These are phyloP conservation scores for Operophtera brumata DNA, from an alignment of 2,888 invertebrate species.

Conservation along the genomic window DNA sequence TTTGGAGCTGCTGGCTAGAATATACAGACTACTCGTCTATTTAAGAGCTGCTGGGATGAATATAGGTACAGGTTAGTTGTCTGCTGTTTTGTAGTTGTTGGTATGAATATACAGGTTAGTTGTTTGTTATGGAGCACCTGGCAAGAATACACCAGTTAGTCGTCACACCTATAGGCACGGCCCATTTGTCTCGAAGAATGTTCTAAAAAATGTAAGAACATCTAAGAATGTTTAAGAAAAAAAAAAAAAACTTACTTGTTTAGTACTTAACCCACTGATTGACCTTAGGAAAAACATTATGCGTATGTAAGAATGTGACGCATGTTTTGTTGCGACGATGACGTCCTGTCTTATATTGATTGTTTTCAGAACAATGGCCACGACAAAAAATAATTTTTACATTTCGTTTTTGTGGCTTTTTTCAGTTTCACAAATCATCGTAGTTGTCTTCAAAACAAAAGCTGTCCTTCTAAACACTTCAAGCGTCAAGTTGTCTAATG, in stretches of 20 bases:
- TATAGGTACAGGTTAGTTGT: background rate
- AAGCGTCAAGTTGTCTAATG: background rate
- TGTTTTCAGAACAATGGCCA: background rate
- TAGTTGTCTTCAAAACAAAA: background rate
- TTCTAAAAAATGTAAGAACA: no score
- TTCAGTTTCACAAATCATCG: background rate
- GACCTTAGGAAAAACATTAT: background rate
- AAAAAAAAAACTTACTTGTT: background rate
- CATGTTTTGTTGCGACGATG: background rate
- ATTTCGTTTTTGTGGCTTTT: background rate
- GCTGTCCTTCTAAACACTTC: background rate
- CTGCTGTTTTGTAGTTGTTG: background rate
- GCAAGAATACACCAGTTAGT: no score
- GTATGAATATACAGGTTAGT: background rate
- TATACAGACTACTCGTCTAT: background rate
- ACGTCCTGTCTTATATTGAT: background rate
- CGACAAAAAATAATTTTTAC: background rate
- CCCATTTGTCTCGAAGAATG: no score
- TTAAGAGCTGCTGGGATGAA: background rate
- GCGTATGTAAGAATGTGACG: slow-evolving; percentile 3
- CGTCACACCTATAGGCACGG: no score
- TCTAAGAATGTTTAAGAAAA: no score
- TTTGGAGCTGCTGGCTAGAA: no score
- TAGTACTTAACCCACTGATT: background rate
- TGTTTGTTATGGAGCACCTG: no score